phyloP scores from a whole-genome alignment of 2,797 vertebrate genomes.

The Malurus leucopterus region DNA sequence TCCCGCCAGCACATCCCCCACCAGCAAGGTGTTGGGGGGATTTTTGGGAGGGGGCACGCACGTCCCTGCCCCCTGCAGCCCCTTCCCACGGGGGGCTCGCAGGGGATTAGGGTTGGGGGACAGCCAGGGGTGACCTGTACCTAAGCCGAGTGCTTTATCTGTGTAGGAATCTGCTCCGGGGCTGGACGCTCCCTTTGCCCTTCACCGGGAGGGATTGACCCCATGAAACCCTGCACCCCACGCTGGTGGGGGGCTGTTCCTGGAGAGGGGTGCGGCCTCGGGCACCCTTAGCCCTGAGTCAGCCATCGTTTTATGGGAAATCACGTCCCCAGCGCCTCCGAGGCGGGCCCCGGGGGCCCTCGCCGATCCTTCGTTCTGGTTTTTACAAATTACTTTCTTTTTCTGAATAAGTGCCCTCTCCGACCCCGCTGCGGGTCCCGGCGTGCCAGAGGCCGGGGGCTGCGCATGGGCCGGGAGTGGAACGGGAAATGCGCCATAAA shows the following conservation, averaged over 20 bases:
- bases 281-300: background rate
- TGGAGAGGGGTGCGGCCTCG: background rate
- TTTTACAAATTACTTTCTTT: conserved; percentile 19
- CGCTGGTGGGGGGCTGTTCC: fast-evolving
- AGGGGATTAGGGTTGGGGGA: background rate
- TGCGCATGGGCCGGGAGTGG: background rate
- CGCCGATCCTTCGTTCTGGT: background rate
- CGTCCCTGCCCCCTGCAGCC: background rate
- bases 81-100: background rate
- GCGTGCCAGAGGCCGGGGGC: background rate
- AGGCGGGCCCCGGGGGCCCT: background rate
- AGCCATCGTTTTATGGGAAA: background rate
- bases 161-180: background rate
- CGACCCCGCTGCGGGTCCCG: background rate
- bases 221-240: background rate
- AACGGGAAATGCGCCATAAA: background rate
- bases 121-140: background rate
- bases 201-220: background rate
- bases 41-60: background rate
- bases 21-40: fast-evolving
- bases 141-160: conserved; percentile 4
- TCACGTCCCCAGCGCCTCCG: background rate
- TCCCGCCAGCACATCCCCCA: background rate
- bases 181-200: background rate
- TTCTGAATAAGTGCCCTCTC: background rate